Evolutionary conservation across 2,113 vertebrate genomes (phyloP), one percentile per base, ranked within the genome.

Genomic region (Ptychochromis oligacanthus): DNA sequence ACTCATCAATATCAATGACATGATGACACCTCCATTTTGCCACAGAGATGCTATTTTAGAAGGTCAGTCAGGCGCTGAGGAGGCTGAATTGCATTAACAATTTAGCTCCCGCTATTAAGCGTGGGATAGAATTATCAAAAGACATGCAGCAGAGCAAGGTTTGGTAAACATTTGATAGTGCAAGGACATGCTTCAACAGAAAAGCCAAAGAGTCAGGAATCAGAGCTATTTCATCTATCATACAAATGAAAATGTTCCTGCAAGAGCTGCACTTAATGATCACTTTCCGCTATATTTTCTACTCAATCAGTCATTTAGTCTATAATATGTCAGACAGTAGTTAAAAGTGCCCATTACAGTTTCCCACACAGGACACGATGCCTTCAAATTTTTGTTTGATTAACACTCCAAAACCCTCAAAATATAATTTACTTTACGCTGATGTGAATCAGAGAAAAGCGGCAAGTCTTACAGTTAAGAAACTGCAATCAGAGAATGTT

Each of bases 1-100:
- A 49, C 72, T 77, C 77, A 79, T 86, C 79, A 83, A 55, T 89
- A 67, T 87, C 81, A 81, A 74, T 61, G 75, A 59, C 67, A 62
- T 61, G 58, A 57, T 83, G 82, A 84, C 82, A 58, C 61, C 43
- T 85, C 36, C 84, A 83, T 87, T 90, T 89, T 75, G 58, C 62
- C 59, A 64, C 56, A 56, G 80, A 80, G 15, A 76, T 55, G 86
- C 59, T 77, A 43, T 88, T 88, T 83, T 36, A 77, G 82, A 86
- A 89, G 88, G 85, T 89, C 85, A 79, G 22, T 65, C n/a, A 46
- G 79, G 78, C 20, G 1, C 43, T 18, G n/a, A 76, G 70, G 67
- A 55, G 3, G 46, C 70, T 72, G 82, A 43, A 72, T 40, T 60
- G 72, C 28, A 56, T 6, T 58, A 26, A 80, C 72, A 75, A 84